These are phyloP conservation scores for Colius striatus DNA, from an alignment of 2,113 vertebrate genomes.

Conservation along the genomic window DNA sequence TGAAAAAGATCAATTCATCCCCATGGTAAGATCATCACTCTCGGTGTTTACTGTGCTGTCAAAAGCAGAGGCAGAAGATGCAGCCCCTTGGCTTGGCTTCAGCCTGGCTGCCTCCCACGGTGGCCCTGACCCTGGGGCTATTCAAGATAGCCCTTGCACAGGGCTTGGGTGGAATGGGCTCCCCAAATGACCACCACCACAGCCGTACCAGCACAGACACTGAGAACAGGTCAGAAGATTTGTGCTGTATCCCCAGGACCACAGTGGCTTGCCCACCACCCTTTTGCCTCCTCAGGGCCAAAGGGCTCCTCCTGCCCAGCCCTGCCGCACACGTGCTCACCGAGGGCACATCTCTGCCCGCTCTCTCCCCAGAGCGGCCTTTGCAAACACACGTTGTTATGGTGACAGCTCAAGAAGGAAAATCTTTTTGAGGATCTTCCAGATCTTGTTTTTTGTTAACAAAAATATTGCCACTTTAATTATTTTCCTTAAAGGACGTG, in stretches of 20 bases:
- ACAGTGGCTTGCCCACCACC: background rate
- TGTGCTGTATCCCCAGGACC: background rate
- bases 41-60: background rate
- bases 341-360: background rate
- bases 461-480: background rate
- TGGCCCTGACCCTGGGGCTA: background rate
- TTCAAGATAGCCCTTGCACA: background rate
- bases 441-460: background rate
- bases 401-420: constrained; percentile 12
- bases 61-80: background rate
- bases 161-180: background rate
- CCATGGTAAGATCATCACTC: background rate
- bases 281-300: too few relatives aligned
- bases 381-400: constrained; percentile 19
- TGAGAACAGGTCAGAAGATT: background rate
- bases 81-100: background rate
- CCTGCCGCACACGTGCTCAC: background rate
- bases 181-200: background rate
- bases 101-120: background rate
- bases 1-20: background rate
- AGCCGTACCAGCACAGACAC: background rate
- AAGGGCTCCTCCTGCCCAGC: background rate
- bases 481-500: background rate
- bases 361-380: background rate
- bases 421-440: background rate